Evolutionary conservation across 2,888 invertebrate species (phyloP).

Genomic region (Petrolisthes manimaculis): DNA sequence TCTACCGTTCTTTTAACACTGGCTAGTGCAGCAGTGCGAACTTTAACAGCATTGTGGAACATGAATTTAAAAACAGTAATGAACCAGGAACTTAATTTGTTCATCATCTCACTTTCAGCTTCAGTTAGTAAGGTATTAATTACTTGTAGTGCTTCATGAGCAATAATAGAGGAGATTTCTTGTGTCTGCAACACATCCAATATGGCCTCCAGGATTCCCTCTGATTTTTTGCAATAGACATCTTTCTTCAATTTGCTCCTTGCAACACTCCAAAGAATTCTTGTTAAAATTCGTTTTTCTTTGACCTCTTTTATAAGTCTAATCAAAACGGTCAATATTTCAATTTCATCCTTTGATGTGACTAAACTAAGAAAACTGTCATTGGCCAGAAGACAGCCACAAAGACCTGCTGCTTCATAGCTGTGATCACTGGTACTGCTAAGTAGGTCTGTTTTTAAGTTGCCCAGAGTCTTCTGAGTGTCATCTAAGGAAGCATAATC

Average conservation of each 20-base stretch:
- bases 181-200: conserved; percentile 34
- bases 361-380: conserved; percentile 33
- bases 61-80: conserved; percentile 41
- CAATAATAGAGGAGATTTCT: conserved; percentile 27
- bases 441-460: conserved; percentile 48
- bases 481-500: conserved; percentile 27
- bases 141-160: conserved; percentile 54
- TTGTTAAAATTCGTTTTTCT: conserved; percentile 38
- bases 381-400: conserved; percentile 53
- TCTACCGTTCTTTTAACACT: neutral
- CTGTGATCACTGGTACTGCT: conserved; percentile 30
- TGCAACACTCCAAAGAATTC: conserved; percentile 58
- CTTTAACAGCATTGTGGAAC: conserved; percentile 40
- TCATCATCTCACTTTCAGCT: conserved; percentile 4
- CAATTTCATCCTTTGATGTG: conserved; percentile 13
- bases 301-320: conserved; percentile 44
- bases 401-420: conserved; percentile 49
- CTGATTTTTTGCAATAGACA: conserved; percentile 22
- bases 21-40: conserved; percentile 48
- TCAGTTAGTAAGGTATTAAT: conserved; percentile 32
- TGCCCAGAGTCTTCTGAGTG: conserved; percentile 30
- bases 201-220: conserved; percentile 33
- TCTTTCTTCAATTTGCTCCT: conserved; percentile 47
- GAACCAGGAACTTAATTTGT: conserved; percentile 34
- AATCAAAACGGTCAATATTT: conserved; percentile 30